Conservation (phyloP, 2,888 invertebrate genomes). For the Sinohyriopsis cumingii region DNA sequence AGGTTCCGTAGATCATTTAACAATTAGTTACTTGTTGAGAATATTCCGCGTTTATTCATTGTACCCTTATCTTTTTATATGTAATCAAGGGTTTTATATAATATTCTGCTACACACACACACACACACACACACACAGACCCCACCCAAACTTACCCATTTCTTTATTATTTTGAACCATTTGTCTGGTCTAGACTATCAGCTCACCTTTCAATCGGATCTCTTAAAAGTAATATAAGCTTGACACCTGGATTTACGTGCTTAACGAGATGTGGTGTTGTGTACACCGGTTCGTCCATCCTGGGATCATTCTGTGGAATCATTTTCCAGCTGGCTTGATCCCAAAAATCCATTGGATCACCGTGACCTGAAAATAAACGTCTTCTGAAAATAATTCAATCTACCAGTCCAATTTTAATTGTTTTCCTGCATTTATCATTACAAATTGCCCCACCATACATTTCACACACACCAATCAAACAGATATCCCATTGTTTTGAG, state of each 20-base stretch:
- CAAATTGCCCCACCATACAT: background rate
- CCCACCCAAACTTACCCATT: no score
- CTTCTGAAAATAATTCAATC: background rate
- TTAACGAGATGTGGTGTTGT: constrained; percentile 45
- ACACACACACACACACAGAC: no score
- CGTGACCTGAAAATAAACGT: constrained; percentile 48
- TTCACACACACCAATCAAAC: background rate
- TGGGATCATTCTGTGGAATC: constrained; percentile 51
- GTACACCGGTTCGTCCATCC: constrained; percentile 30
- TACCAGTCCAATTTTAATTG: background rate
- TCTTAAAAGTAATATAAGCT: constrained; percentile 53
- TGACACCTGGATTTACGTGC: constrained; percentile 48
- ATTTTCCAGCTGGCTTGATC: constrained; percentile 50
- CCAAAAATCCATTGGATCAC: constrained; percentile 61
- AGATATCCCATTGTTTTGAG: background rate
- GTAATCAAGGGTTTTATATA: no score
- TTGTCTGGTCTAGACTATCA: no score
- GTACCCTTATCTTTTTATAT: no score
- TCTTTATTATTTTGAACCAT: no score
- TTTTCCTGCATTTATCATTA: no score
- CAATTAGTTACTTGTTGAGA: no score
- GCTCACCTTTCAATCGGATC: constrained; percentile 57
- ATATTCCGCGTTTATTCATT: no score
- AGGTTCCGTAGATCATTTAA: no score
- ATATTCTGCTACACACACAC: no score